phyloP scores from a whole-genome alignment of 1,140 invertebrate genomes.

The Acarapis woodi region DNA sequence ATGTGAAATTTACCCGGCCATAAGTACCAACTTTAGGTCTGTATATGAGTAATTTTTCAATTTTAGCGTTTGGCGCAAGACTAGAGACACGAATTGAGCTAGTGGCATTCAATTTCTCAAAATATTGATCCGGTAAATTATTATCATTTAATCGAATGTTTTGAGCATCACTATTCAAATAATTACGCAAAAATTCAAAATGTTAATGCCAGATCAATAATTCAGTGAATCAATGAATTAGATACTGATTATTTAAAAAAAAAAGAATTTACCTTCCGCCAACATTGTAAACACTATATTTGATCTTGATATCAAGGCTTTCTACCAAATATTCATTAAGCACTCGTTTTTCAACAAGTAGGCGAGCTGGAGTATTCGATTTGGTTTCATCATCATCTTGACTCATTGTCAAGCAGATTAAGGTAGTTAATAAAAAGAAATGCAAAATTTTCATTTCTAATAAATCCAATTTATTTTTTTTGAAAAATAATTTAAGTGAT shows the following conservation, averaged over 20 bases:
- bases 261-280: slow-evolving; percentile 20
- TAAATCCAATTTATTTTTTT: no score
- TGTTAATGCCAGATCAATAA: not conserved
- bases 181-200: no score
- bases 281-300: slow-evolving; percentile 32
- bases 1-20: slow-evolving; percentile 61
- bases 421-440: not conserved
- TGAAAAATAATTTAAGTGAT: no score
- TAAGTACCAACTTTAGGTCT: slow-evolving; percentile 54
- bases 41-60: slow-evolving; percentile 72
- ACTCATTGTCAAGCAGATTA: not conserved
- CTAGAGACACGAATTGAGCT: slow-evolving; percentile 49
- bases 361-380: slow-evolving; percentile 16
- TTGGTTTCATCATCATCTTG: slow-evolving; percentile 6
- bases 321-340: slow-evolving; percentile 97
- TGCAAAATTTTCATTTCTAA: not conserved
- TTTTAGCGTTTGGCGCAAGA: slow-evolving; percentile 68
- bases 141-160: slow-evolving; percentile 61
- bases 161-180: slow-evolving; percentile 36
- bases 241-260: no score
- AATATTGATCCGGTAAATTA: slow-evolving; percentile 61
- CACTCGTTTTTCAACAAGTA: slow-evolving; percentile 27
- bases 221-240: not conserved
- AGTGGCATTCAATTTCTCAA: slow-evolving; percentile 55
- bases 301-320: slow-evolving; percentile 79